These are phyloP conservation scores for Otis tarda DNA, from an alignment of 2,113 vertebrate species.

Conservation along the genomic window DNA sequence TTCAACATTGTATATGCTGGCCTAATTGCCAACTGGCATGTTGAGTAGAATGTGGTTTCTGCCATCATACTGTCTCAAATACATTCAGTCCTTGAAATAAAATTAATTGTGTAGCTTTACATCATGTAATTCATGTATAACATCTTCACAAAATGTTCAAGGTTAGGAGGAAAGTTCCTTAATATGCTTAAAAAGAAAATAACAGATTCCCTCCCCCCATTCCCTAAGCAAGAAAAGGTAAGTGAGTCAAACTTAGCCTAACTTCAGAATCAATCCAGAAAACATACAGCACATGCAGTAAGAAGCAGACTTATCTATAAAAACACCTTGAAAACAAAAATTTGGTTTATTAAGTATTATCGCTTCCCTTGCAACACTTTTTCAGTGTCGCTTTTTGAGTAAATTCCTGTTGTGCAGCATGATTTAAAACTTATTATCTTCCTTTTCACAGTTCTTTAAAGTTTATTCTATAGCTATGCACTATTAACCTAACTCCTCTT, in stretches of 20 bases:
- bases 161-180: not conserved
- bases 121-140: not conserved
- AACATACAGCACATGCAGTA: not conserved
- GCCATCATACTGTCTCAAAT: not conserved
- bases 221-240: not conserved
- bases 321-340: constrained; percentile 26
- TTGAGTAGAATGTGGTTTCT: not conserved
- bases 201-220: accelerated
- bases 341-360: not conserved
- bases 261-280: not conserved
- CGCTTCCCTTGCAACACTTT: not conserved
- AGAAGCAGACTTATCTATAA: constrained; percentile 16
- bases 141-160: not conserved
- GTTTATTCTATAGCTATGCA: not conserved
- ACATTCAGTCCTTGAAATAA: not conserved
- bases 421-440: constrained; percentile 19
- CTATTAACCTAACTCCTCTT: not conserved
- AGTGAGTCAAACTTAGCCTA: not conserved
- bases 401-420: not conserved
- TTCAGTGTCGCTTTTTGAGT: not conserved
- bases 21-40: not conserved
- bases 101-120: not conserved
- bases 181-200: not conserved
- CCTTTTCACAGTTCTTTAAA: not conserved
- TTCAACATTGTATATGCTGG: not conserved